Evolutionary conservation across 2,888 invertebrate genomes (phyloP).

Genomic region (Venusia cambrica): DNA sequence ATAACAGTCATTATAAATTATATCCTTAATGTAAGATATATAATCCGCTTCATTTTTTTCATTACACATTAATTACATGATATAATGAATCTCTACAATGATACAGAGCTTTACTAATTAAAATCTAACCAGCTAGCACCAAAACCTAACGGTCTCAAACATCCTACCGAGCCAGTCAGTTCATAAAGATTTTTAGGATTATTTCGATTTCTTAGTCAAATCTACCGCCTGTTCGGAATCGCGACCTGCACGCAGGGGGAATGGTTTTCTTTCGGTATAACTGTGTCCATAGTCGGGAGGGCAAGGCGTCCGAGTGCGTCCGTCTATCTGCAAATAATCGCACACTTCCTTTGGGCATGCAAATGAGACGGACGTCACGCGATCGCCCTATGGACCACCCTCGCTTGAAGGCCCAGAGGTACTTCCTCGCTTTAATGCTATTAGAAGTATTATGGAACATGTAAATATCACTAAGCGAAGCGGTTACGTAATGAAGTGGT

Average conservation of each 20-base stretch:
- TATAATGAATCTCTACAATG: too few relatives aligned
- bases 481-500: constrained; percentile 2
- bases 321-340: constrained; percentile 57
- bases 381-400: constrained; percentile 35
- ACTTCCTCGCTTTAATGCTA: constrained; percentile 12
- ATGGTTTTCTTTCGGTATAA: constrained; percentile 1
- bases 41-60: too few relatives aligned
- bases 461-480: constrained; percentile 7
- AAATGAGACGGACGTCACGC: constrained; percentile 62
- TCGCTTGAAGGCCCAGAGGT: constrained; percentile 34
- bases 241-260: neutral
- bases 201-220: neutral
- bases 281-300: constrained; percentile 4
- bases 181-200: too few relatives aligned
- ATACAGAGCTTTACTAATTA: too few relatives aligned
- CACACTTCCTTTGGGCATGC: constrained; percentile 65
- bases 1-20: too few relatives aligned
- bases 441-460: constrained; percentile 3
- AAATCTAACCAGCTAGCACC: too few relatives aligned
- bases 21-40: too few relatives aligned
- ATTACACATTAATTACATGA: too few relatives aligned
- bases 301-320: constrained; percentile 39
- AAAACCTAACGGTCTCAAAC: too few relatives aligned
- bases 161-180: too few relatives aligned
- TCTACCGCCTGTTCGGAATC: too few relatives aligned